Evolutionary conservation across 2,888 invertebrate genomes (phyloP), one percentile per base, ranked within the genome.

Genomic region (Opisthograptis luteolata): DNA sequence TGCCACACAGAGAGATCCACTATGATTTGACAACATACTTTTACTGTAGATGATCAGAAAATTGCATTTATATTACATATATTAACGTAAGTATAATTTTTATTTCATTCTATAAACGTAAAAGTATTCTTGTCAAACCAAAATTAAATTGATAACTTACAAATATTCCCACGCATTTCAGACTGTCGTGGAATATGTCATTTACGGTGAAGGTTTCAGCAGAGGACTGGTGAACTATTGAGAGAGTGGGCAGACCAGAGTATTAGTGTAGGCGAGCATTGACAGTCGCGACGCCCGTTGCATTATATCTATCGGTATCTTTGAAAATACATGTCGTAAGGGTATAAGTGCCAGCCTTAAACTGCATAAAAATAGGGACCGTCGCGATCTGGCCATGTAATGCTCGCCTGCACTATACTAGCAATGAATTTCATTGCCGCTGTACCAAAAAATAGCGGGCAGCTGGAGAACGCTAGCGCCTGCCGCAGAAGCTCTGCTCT

Each of bases 91-190:
- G 22, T 2, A 22, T 2, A n/a, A 22, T n/a, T 25, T 25, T 25
- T 9, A 14, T 2, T n/a, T 32, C 10, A 6, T 17, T 10, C 6
- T 25, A 7, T 27, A 2, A 43, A 32, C 45, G 37, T 42, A 53
- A 59, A 58, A 66, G 65, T 59, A 66, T 68, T 58, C 61, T 75
- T 72, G 72, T 73, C 72, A 69, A 50, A 66, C 67, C 74, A 73
- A n/a, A n/a, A n/a, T 60, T 53, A 19, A 7, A 8, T 8, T 10
- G 32, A 19, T 48, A 67, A 81, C 81, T 82, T 82, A 79, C 79
- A 75, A 60, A 34, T 19, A 30, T 59, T 49, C 24, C 30, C 19
- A 24, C 41, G 44, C 34, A 50, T 58, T 54, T 54, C 13, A 32
- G 43, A 51, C 22, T 48, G 31, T 15, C 36, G 1, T 48, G 22